These are phyloP conservation scores for Globodera ellingtonae DNA, from an alignment of 1,140 invertebrate species.

Conservation along the genomic window DNA sequence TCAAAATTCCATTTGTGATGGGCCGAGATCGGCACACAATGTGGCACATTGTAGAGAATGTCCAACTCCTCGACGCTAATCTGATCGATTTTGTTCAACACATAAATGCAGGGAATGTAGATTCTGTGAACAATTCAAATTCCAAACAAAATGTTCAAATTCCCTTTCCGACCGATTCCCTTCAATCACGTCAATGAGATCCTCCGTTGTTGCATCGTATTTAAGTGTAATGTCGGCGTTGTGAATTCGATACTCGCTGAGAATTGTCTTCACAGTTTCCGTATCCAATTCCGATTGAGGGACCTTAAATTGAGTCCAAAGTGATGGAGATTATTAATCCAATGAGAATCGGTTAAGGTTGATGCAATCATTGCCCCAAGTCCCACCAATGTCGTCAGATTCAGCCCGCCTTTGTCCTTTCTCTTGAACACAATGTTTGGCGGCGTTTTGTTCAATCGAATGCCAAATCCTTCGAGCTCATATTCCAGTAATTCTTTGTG, in stretches of 20 bases:
- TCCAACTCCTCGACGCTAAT: slow-evolving; percentile 84
- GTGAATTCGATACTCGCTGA: slow-evolving; percentile 96
- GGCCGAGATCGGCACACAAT: slow-evolving; percentile 97
- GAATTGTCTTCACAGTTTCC: slow-evolving; percentile 91
- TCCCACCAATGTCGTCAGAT: slow-evolving; percentile 81
- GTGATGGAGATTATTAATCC: too few relatives aligned
- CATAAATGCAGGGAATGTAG: slow-evolving; percentile 96
- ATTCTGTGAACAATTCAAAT: slow-evolving; percentile 70
- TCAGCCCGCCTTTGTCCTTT: slow-evolving; percentile 96
- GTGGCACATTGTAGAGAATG: slow-evolving; percentile 97
- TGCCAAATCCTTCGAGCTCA: slow-evolving; percentile 97
- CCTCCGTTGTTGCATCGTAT: slow-evolving; percentile 93
- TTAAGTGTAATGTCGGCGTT: slow-evolving; percentile 94
- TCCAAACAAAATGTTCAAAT: slow-evolving; percentile 69
- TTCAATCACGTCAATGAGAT: slow-evolving; percentile 97
- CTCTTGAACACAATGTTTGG: slow-evolving; percentile 93
- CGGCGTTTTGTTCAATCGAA: slow-evolving; percentile 81
- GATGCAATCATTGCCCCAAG: too few relatives aligned
- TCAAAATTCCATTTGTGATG: slow-evolving; percentile 99
- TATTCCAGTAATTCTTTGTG: slow-evolving; percentile 95
- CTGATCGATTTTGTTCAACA: slow-evolving; percentile 94
- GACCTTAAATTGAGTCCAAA: slow-evolving; percentile 69
- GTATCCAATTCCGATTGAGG: slow-evolving; percentile 89
- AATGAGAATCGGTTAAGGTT: too few relatives aligned
- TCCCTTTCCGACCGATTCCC: slow-evolving; percentile 86